Conservation (phyloP, 2,888 invertebrate species). For the Caenorhabditis japonica region DNA sequence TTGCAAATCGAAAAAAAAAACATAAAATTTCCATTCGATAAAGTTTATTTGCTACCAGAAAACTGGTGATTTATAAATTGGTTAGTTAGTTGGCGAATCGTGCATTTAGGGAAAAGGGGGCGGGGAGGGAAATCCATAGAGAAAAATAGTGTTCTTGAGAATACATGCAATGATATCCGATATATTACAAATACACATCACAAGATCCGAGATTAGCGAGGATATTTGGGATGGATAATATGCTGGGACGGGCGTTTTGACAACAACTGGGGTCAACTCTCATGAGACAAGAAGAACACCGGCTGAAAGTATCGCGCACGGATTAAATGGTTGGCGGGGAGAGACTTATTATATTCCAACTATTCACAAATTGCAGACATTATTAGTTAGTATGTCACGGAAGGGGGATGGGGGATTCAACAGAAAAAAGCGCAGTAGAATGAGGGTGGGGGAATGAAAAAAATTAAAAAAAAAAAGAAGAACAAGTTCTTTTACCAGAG, state of each 20-base stretch:
- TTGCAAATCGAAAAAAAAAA: too few species aligned
- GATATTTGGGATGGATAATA: neutral
- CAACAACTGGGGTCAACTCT: constrained; percentile 4
- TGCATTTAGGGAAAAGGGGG: too few species aligned
- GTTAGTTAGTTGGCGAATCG: constrained; percentile 18
- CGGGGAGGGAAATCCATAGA: neutral
- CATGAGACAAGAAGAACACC: constrained; percentile 29
- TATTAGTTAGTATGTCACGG: constrained; percentile 41
- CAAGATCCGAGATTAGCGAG: constrained; percentile 32
- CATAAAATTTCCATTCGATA: constrained; percentile 34
- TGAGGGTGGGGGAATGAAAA: constrained; percentile 14
- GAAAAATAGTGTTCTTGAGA: constrained; percentile 4
- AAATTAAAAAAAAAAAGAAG: neutral
- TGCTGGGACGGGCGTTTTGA: neutral
- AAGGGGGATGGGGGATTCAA: too few species aligned
- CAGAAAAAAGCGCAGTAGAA: too few species aligned
- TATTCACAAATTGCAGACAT: constrained; percentile 40
- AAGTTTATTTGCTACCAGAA: constrained; percentile 31
- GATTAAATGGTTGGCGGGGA: neutral
- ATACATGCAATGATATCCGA: constrained; percentile 49
- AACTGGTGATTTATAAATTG: neutral
- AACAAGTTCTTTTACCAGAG: constrained; percentile 36
- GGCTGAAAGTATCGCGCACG: neutral
- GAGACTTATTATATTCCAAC: constrained; percentile 31
- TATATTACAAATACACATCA: constrained; percentile 37